Percentiles rank a stretch among this genome's conserved stretches.
phyloP scores from a whole-genome alignment of 2,113 vertebrate species.

The Chelonoidis abingdonii region DNA sequence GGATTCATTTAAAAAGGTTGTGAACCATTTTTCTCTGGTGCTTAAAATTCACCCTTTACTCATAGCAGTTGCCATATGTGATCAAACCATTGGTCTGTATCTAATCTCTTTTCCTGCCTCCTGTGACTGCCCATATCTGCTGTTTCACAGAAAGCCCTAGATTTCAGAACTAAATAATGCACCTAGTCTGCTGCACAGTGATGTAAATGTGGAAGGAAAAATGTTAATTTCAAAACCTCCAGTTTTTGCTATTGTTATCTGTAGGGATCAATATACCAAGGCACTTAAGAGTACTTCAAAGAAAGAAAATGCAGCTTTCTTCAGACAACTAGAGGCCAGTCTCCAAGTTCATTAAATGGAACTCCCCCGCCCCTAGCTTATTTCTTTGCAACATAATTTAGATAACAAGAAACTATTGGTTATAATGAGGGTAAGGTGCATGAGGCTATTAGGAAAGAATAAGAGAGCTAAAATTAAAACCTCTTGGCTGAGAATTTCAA shows the following conservation, averaged over 20 bases:
- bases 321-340: background rate
- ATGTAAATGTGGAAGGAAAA: background rate
- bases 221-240: background rate
- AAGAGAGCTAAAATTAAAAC: background rate
- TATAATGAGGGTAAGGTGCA: background rate
- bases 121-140: background rate
- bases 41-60: background rate
- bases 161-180: background rate
- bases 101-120: background rate
- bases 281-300: background rate
- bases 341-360: constrained; percentile 12
- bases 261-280: background rate
- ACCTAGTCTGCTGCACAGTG: background rate
- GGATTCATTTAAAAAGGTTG: accelerated
- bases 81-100: background rate
- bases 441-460: background rate
- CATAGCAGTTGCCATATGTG: background rate
- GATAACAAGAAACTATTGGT: background rate
- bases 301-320: background rate
- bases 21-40: background rate
- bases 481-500: background rate
- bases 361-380: background rate
- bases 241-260: background rate
- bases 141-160: background rate
- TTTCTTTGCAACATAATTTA: background rate